phyloP scores from a whole-genome alignment of 2,113 vertebrate genomes.

The Platycercus adscitus region DNA sequence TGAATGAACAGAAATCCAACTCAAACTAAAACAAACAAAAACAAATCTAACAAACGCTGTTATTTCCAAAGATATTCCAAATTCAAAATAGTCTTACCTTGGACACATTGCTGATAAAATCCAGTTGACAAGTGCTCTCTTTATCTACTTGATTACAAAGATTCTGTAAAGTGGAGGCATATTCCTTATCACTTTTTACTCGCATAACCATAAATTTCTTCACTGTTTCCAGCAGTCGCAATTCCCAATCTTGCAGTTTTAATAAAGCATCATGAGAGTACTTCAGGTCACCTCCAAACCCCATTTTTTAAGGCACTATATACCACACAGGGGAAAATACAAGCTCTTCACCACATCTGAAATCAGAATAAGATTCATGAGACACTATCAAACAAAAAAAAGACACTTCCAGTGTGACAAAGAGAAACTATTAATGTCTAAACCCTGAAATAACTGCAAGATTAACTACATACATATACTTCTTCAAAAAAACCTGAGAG shows the following conservation, averaged over 20 bases:
- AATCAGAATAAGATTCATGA: constrained; percentile 44
- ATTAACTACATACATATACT: not conserved
- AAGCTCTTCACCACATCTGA: constrained; percentile 75
- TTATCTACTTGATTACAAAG: constrained; percentile 96
- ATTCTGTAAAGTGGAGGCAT: constrained; percentile 91
- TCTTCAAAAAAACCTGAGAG: not conserved
- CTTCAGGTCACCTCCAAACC: constrained; percentile 93
- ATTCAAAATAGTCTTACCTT: constrained; percentile 82
- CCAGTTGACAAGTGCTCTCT: constrained; percentile 84
- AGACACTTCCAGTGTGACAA: not conserved
- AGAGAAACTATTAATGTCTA: not conserved
- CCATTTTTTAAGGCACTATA: constrained; percentile 88
- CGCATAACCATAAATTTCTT: constrained; percentile 96
- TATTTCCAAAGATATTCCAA: not conserved
- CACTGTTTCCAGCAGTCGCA: constrained; percentile 93
- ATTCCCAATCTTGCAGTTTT: constrained; percentile 97
- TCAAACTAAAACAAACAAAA: not conserved
- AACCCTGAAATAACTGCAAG: not conserved
- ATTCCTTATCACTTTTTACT: constrained; percentile 98
- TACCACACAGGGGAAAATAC: constrained; percentile 49
- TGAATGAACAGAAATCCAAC: not conserved
- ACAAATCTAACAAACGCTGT: not conserved
- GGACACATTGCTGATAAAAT: constrained; percentile 92
- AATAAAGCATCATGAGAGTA: constrained; percentile 95
- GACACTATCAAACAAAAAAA: not conserved